A percentile compares a stretch with the other conserved stretches of the same genome.
phyloP scores from a whole-genome alignment of 2,113 vertebrate genomes.

The Atractosteus spatula region DNA sequence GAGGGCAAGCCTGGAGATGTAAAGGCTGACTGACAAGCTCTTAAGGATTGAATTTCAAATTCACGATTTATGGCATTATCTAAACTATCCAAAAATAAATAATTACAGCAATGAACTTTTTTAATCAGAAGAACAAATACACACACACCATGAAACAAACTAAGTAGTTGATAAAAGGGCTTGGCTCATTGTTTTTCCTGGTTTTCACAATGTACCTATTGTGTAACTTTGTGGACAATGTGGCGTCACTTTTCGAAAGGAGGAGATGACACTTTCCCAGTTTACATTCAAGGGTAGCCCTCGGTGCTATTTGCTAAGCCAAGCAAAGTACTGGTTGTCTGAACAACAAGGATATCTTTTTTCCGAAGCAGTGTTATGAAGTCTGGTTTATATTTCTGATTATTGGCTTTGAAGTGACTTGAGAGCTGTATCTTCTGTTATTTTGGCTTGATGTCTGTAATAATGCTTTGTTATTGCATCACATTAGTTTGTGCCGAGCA shows the following conservation, averaged over 20 bases:
- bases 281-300: not conserved
- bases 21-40: slow-evolving; percentile 24
- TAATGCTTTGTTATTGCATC: not conserved
- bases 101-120: slow-evolving; percentile 33
- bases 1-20: not conserved
- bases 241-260: slow-evolving; percentile 48
- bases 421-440: slow-evolving; percentile 1
- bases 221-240: slow-evolving; percentile 17
- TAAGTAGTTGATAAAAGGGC: slow-evolving; percentile 29
- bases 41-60: slow-evolving; percentile 32
- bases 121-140: slow-evolving; percentile 41
- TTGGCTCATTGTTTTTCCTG: slow-evolving; percentile 27
- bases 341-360: not conserved
- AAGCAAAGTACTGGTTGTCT: not conserved
- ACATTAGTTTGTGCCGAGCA: not conserved
- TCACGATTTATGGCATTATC: slow-evolving; percentile 43
- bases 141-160: slow-evolving; percentile 21
- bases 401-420: not conserved
- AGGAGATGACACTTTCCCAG: slow-evolving; percentile 44
- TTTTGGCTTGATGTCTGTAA: slow-evolving; percentile 8
- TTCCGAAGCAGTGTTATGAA: not conserved
- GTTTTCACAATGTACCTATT: slow-evolving; percentile 44
- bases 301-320: not conserved
- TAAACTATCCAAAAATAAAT: slow-evolving; percentile 49
- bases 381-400: not conserved